A percentile compares a stretch with the other conserved stretches of the same genome.
phyloP scores from a whole-genome alignment of 2,113 vertebrate genomes.

The Pluvianellus socialis region DNA sequence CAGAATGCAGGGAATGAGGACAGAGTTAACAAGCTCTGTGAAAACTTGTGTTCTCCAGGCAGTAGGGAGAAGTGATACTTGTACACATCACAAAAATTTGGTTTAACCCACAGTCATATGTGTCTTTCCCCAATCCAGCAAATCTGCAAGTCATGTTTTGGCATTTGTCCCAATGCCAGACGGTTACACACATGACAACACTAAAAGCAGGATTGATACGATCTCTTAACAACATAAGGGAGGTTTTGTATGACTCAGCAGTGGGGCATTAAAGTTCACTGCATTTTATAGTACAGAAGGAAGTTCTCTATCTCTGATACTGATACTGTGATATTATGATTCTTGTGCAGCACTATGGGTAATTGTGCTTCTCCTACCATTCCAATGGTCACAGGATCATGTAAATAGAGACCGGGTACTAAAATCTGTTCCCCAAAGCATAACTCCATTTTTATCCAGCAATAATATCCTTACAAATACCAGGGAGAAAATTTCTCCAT shows the following conservation, averaged over 20 bases:
- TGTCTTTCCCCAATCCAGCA: neutral
- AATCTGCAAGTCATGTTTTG: slow-evolving; percentile 28
- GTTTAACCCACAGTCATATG: neutral
- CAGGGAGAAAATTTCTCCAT: neutral
- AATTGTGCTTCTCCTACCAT: neutral
- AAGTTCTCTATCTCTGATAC: neutral
- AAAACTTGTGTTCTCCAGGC: neutral
- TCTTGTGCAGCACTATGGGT: neutral
- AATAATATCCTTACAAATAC: neutral
- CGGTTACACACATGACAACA: neutral
- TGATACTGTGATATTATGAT: neutral
- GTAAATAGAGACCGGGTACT: neutral
- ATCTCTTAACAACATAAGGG: neutral
- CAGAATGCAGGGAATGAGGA: neutral
- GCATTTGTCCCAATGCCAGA: neutral
- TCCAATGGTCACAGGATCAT: neutral
- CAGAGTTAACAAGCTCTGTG: neutral
- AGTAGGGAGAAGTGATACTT: neutral
- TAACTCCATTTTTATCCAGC: neutral
- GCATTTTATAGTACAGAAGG: neutral
- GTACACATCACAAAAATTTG: neutral
- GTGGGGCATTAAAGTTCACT: neutral
- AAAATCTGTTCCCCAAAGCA: neutral
- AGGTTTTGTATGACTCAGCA: neutral
- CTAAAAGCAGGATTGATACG: neutral